Evolutionary conservation across 2,113 vertebrate genomes (phyloP), one percentile per base, ranked within the genome.

Genomic region (Coptodon rendalli): DNA sequence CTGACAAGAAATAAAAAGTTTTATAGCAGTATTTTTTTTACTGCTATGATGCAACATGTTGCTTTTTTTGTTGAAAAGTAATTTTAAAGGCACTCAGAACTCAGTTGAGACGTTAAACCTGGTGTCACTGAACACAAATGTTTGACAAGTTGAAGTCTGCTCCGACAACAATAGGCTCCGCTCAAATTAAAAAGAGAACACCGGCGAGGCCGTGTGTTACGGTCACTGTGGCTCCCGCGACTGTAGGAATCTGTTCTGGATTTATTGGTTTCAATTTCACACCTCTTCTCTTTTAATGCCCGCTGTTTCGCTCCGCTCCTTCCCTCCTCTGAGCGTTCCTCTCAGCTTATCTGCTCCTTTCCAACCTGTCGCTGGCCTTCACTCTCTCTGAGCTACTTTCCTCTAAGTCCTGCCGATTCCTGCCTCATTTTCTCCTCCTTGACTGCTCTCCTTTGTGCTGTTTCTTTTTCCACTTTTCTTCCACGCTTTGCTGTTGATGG

Each of bases 211-310:
- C 81, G 29, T 24, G 68, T 89, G 89, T 84, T 66, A 68, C 57
- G 27, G 90, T 89, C 43, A 38, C 82, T 22, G 91, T 12, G 90
- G 89, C 86, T 91, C 88, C 89, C 89, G 68, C 86, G 81, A 89
- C 94, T 93, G 81, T 73, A 86, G 93, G 93, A 93, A 92, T 89
- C 93, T 94, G 90, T 90, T 94, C 92, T 90, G 94, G 90, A 96
- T 95, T 95, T 94, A 95, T 91, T 91, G 88, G 91, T 95, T 94
- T 94, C 92, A 95, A 94, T 95, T 96, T 95, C 93, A 96, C 94
- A 95, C 94, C 89, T 91, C 90, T 84, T 86, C 89, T 92, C 91
- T 73, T 90, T 93, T 90, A 93, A 92, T 83, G 93, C 90, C 92
- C 4, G 89, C 93, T 93, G 93, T 90, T 94, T 84, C 14, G 80